Evolutionary conservation across 2,888 invertebrate species (phyloP), one percentile per base, ranked within the genome.

Genomic region (Sesia bembeciformis): DNA sequence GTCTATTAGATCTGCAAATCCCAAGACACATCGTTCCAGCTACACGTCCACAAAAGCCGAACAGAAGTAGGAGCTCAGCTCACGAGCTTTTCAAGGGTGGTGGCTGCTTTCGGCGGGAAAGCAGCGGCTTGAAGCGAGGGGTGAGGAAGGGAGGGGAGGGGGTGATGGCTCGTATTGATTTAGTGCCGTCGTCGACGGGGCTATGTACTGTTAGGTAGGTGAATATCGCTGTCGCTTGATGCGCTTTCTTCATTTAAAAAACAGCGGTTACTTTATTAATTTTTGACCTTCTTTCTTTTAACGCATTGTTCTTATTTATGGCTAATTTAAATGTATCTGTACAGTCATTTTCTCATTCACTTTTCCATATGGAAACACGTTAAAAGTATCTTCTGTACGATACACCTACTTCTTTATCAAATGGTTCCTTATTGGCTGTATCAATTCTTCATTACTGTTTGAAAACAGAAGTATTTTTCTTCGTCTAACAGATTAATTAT

Each of bases 161-260:
- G 74, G 84, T 87, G 90, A 90, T 88, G 90, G 88, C 84, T 84
- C 86, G 90, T 90, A 90, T 90, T 90, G 90, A 90, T 90, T 90
- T 90, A 90, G 89, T 90, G 90, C 90, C 90, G 88, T 89, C 89
- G 89, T 88, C 89, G 89, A 83, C 85, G 84, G 71, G 78, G 85
- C 86, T 86, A 86, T 85, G 85, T 87, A 85, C 81, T 80, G 76
- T 70, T 82, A 81, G 78, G 73, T 82, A 82, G 81, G 80, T 76
- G 76, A 75, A 76, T 81, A 82, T 78, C 76, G 71, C 70, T 79
- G 81, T 83, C 84, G 86, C 84, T 86, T 84, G 81, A 87, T 86
- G 87, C 88, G 89, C 87, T 89, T 88, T 86, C 23, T 23, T 23
- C 23, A 1, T 23, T 23, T 23, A 23, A 23, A 23, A 23, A 23